Evolutionary conservation across 1,140 invertebrate species (phyloP).

Genomic region (Drepana arcuata): DNA sequence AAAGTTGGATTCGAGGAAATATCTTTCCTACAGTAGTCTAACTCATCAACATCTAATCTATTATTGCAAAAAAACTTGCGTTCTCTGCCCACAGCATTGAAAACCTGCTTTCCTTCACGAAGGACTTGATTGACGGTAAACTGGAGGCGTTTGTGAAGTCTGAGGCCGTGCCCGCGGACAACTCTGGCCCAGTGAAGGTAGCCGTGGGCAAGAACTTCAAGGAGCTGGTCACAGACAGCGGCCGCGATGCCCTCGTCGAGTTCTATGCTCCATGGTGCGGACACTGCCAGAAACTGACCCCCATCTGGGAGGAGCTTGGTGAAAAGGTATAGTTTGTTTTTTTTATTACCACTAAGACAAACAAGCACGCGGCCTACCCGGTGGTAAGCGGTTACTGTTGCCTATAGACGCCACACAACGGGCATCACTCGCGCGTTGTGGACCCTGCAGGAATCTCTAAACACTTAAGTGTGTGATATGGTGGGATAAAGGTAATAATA

Average conservation of each 20-base stretch:
- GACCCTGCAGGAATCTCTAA: no score
- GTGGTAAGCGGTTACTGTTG: no score
- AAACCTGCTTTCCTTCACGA: slow-evolving; percentile 89
- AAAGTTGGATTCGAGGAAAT: no score
- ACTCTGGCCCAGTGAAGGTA: slow-evolving; percentile 89
- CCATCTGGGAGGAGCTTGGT: slow-evolving; percentile 95
- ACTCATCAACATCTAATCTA: no score
- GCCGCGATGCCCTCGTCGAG: slow-evolving; percentile 95
- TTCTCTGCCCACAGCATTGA: slow-evolving; percentile 78
- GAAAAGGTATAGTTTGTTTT: slow-evolving; percentile 77
- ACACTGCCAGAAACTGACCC: slow-evolving; percentile 97
- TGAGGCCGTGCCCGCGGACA: slow-evolving; percentile 90
- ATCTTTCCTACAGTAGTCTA: no score
- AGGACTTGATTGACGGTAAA: slow-evolving; percentile 86
- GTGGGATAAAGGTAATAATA: no score
- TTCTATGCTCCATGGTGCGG: slow-evolving; percentile 99
- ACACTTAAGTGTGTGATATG: no score
- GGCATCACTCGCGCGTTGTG: no score
- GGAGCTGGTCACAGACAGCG: slow-evolving; percentile 92
- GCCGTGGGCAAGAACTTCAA: slow-evolving; percentile 98
- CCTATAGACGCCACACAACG: no score
- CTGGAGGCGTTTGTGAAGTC: slow-evolving; percentile 97
- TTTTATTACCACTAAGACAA: slow-evolving; percentile 3
- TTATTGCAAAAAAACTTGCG: no score
- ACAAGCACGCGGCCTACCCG: no score